A percentile compares a stretch with the other conserved stretches of the same genome.
Conservation (phyloP, 2,113 vertebrate genomes). For the Petrocephalus microphthalmus region DNA sequence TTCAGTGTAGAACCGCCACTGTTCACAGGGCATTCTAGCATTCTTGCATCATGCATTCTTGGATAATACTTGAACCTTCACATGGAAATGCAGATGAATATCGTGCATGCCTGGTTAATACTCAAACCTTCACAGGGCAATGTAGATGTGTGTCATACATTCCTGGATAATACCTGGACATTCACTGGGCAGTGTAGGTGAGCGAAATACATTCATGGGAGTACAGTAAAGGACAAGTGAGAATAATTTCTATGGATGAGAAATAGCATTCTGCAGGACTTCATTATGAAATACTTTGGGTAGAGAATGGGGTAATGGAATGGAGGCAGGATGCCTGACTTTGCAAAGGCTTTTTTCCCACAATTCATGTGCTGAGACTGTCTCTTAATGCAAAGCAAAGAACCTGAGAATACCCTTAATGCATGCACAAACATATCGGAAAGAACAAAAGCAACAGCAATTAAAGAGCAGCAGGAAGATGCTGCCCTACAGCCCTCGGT, state of each 20-base stretch:
- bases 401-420: not conserved
- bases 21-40: too few species aligned
- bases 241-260: not conserved
- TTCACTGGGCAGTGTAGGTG: constrained; percentile 6
- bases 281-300: not conserved
- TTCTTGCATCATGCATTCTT: too few species aligned
- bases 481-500: not conserved
- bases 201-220: not conserved
- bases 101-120: not conserved
- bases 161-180: not conserved
- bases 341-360: not conserved
- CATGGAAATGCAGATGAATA: not conserved
- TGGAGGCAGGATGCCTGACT: not conserved
- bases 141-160: not conserved
- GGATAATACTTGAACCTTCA: not conserved
- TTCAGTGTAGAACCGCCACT: too few species aligned
- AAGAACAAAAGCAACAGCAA: not conserved
- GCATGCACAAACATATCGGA: not conserved
- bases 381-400: not conserved
- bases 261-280: not conserved
- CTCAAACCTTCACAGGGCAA: not conserved
- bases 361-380: not conserved
- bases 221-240: not conserved
- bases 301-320: not conserved
- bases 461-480: not conserved